Percentiles rank a stretch among this genome's conserved stretches.
Evolutionary conservation across 1,140 invertebrate genomes (phyloP).

Genomic region (Oedothorax gibbosus): DNA sequence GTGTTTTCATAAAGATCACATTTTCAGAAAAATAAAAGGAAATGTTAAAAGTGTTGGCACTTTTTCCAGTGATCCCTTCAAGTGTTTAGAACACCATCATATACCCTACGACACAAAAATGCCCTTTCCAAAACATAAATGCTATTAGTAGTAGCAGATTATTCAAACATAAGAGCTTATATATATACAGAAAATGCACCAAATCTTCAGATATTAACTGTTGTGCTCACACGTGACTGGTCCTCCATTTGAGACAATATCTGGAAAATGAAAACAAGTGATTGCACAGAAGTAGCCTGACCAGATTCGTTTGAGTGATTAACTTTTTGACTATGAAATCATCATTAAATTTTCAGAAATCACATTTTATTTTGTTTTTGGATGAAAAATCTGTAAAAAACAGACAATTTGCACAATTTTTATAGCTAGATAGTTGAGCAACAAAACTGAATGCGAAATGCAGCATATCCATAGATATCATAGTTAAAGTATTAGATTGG

Average conservation of each 20-base stretch:
- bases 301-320: neutral
- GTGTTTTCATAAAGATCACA: too few species aligned
- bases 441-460: too few species aligned
- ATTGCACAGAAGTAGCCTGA: neutral
- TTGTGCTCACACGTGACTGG: constrained; percentile 43
- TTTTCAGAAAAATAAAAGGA: too few species aligned
- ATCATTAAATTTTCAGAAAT: neutral
- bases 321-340: neutral
- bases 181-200: neutral
- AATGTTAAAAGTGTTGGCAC: too few species aligned
- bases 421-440: too few species aligned
- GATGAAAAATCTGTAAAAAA: neutral
- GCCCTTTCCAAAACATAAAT: too few species aligned
- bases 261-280: constrained; percentile 8
- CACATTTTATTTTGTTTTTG: neutral
- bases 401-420: neutral
- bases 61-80: too few species aligned
- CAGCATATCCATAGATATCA: too few species aligned
- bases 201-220: constrained; percentile 18
- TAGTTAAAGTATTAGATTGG: too few species aligned
- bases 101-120: too few species aligned
- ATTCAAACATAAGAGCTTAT: constrained; percentile 16
- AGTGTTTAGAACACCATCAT: too few species aligned
- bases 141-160: neutral
- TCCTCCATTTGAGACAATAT: constrained; percentile 56